Evolutionary conservation across 2,113 vertebrate genomes (phyloP), one percentile per base, ranked within the genome.

Genomic region (Cephalophus harveyi): DNA sequence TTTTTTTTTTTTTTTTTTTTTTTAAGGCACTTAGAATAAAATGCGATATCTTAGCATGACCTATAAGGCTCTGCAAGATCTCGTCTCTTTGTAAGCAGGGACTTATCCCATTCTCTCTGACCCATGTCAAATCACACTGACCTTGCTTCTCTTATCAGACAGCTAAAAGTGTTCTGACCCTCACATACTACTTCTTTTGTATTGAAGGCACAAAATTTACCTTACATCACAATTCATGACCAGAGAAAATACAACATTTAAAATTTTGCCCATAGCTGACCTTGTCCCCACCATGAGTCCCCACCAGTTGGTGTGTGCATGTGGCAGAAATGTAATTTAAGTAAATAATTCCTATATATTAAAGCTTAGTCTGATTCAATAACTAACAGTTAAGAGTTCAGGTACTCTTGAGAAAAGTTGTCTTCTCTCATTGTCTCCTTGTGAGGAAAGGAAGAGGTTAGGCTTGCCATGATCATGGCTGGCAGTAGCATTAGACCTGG

Each of bases 1-100:
- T n/a, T n/a, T n/a, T n/a, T n/a, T 10, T 60, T 71, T 60, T 36
- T 82, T 67, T 7, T 55, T 82, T 16, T 60, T 78, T n/a, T 92
- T 60, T 36, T 30, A 4, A 6, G 21, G 27, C 33, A 57, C 7
- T 11, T 12, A 33, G 46, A 21, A 52, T 14, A 14, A 71, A 71
- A 25, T 30, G 8, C 2, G 7, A 43, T 43, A 7, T 67, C 36
- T 83, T 19, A 5, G 9, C 27, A 21, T 5, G 5, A 25, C 21
- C 33, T 2, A 0, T 15, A 40, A 3, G 6, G 7, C 43, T 19
- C 52, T 82, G 64, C 2, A 5, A 25, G 2, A 33, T n/a, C 36
- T 52, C 36, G 6, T 1, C 19, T 76, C 23, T 76, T 43, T 76
- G 71, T 76, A 27, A 43, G 40, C 71, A 76, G 23, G 71, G 71